Evolutionary conservation across 2,888 invertebrate species (phyloP).

Genomic region (Brachyptera putata): DNA sequence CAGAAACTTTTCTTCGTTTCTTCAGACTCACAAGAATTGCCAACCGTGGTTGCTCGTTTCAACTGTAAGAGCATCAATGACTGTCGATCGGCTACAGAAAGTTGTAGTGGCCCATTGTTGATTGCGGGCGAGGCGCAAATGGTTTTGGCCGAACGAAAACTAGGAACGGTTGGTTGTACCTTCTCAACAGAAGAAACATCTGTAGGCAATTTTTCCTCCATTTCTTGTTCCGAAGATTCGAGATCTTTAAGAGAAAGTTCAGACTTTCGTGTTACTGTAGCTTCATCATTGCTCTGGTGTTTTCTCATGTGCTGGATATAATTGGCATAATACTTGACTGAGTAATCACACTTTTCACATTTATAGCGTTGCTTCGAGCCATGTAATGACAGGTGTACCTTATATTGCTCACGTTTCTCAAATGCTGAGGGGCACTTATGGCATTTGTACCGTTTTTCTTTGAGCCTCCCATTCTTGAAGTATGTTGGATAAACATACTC

Average conservation of each 20-base stretch:
- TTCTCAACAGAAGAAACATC: constrained; percentile 21
- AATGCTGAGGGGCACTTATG: constrained; percentile 84
- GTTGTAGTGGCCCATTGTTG: constrained; percentile 50
- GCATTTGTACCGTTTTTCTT: constrained; percentile 76
- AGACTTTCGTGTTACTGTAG: constrained; percentile 53
- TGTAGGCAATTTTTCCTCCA: constrained; percentile 38
- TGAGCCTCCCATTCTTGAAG: constrained; percentile 66
- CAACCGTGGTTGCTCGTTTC: constrained; percentile 47
- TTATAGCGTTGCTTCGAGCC: constrained; percentile 78
- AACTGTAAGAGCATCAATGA: constrained; percentile 56
- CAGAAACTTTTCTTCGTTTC: constrained; percentile 61
- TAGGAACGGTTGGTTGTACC: background rate
- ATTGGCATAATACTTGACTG: constrained; percentile 81
- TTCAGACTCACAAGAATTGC: constrained; percentile 32
- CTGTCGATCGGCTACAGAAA: constrained; percentile 60
- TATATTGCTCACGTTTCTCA: constrained; percentile 79
- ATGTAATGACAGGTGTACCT: constrained; percentile 71
- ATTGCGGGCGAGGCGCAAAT: constrained; percentile 22
- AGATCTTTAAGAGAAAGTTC: background rate
- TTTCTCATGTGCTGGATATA: constrained; percentile 77
- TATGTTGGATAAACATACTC: constrained; percentile 72
- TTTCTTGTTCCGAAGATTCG: constrained; percentile 24
- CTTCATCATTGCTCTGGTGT: constrained; percentile 67
- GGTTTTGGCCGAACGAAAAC: constrained; percentile 25
- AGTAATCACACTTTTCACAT: constrained; percentile 82